Evolutionary conservation across 2,888 invertebrate species (phyloP).

Genomic region (Leistus spinibarbis): DNA sequence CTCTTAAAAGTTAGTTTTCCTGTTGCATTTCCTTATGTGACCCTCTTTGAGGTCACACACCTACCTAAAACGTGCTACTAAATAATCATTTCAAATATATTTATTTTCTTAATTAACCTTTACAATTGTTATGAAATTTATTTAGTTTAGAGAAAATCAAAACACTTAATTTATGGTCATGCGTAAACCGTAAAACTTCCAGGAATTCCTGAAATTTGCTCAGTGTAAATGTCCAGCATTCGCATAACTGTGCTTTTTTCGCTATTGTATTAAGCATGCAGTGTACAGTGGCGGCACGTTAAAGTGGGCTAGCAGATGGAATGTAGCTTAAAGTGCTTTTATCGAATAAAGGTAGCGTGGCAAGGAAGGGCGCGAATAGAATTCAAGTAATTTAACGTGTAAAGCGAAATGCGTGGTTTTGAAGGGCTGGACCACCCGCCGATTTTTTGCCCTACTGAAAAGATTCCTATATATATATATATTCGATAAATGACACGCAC

Average conservation of each 20-base stretch:
- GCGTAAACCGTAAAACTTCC: neutral
- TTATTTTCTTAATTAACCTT: no score
- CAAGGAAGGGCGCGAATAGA: conserved; percentile 3
- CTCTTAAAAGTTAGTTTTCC: neutral
- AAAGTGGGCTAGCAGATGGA: neutral
- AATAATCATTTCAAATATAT: neutral
- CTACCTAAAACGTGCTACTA: neutral
- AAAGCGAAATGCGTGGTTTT: neutral
- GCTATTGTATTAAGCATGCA: neutral
- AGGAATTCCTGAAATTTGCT: neutral
- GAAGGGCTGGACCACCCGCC: neutral
- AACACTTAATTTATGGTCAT: no score
- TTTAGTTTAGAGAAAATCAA: no score
- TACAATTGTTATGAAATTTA: no score
- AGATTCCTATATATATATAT: conserved; percentile 34
- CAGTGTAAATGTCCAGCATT: neutral
- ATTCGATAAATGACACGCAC: conserved; percentile 7
- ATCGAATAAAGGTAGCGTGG: neutral
- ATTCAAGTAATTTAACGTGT: conserved; percentile 36
- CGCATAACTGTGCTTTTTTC: neutral
- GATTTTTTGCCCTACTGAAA: conserved; percentile 20
- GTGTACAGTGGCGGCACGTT: neutral
- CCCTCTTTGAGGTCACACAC: neutral
- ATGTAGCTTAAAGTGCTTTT: neutral
- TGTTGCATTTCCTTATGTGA: neutral